A percentile compares a stretch with the other conserved stretches of the same genome.
These are phyloP conservation scores for Sebastes hubbsi DNA, from an alignment of 2,797 vertebrate species.

Conservation along the genomic window DNA sequence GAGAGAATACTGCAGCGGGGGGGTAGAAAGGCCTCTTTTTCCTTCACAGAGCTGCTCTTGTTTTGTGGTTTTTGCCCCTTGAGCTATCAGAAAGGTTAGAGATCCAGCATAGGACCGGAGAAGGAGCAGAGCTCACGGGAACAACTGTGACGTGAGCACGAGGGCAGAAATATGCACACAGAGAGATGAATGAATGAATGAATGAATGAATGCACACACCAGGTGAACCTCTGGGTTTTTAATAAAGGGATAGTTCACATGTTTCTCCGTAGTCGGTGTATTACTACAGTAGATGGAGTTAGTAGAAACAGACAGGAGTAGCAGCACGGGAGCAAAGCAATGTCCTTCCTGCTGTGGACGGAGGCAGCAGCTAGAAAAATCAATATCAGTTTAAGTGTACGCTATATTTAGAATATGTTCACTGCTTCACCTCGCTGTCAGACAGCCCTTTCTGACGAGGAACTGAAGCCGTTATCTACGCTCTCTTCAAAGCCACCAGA, in stretches of 20 bases:
- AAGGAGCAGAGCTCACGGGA: slow-evolving; percentile 19
- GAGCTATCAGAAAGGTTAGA: slow-evolving; percentile 74
- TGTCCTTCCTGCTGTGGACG: no score
- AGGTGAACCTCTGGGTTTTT: neutral
- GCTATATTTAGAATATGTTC: accelerated
- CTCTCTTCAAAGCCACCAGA: no score
- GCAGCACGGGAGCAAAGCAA: no score
- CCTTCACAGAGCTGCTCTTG: slow-evolving; percentile 75
- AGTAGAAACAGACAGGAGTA: no score
- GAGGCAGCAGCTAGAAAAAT: no score
- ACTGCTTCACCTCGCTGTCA: accelerated
- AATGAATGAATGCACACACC: neutral
- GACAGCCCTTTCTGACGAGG: no score
- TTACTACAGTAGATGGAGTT: no score
- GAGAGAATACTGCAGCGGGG: neutral
- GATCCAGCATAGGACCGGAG: slow-evolving; percentile 64
- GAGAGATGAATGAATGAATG: neutral
- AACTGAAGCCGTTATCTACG: no score
- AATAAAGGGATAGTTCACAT: neutral
- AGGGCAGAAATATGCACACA: neutral
- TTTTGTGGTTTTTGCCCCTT: slow-evolving; percentile 59
- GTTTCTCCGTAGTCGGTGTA: no score
- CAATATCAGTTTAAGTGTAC: no score
- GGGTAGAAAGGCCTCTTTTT: neutral
- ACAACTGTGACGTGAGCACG: neutral